These are phyloP conservation scores for Malthinus seriepunctatus DNA, from an alignment of 2,888 invertebrate genomes.

Conservation along the genomic window DNA sequence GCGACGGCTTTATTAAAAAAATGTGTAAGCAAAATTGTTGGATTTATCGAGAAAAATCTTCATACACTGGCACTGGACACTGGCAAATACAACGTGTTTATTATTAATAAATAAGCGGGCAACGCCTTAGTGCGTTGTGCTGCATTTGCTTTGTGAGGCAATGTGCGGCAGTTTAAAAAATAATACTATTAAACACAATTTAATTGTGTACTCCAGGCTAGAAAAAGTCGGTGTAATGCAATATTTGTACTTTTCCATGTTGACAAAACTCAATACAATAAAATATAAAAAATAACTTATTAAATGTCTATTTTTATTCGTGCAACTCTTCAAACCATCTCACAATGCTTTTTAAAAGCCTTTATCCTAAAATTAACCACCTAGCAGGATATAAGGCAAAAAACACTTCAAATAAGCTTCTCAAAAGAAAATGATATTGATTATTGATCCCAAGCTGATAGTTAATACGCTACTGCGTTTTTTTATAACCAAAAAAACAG, in stretches of 20 bases:
- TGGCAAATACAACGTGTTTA: constrained; percentile 49
- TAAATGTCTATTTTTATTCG: background rate
- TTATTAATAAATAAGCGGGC: constrained; percentile 29
- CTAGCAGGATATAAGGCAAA: too few relatives aligned
- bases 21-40: constrained; percentile 51
- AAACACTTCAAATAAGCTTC: too few relatives aligned
- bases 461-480: too few relatives aligned
- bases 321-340: too few relatives aligned
- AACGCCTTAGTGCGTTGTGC: constrained; percentile 27
- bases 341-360: too few relatives aligned
- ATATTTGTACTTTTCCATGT: constrained; percentile 68
- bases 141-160: constrained; percentile 25
- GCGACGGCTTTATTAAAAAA: constrained; percentile 47
- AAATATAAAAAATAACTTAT: constrained; percentile 53
- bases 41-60: constrained; percentile 34
- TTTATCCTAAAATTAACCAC: too few relatives aligned
- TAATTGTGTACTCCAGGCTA: constrained; percentile 56
- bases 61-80: constrained; percentile 54
- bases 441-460: too few relatives aligned
- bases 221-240: constrained; percentile 59
- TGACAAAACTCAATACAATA: constrained; percentile 62
- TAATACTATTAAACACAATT: constrained; percentile 47
- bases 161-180: constrained; percentile 30
- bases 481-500: too few relatives aligned
- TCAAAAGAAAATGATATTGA: too few relatives aligned